A percentile compares a stretch with the other conserved stretches of the same genome.
Conservation (phyloP, 2,797 vertebrate species). For the Heteromormyrus szaboi region DNA sequence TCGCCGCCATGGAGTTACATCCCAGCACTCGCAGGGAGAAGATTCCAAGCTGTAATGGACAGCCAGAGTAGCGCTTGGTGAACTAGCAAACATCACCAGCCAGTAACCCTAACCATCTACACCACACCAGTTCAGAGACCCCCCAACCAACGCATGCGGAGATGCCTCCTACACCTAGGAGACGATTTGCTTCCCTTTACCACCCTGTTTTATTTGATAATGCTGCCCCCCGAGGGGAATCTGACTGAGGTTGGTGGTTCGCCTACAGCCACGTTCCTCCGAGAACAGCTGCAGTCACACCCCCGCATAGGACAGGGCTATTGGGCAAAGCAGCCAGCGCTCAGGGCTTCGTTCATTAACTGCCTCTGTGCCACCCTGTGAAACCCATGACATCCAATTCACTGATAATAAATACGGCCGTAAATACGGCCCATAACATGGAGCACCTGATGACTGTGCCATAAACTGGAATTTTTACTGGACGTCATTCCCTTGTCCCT, state of each 20-base stretch:
- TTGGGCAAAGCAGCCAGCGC: neutral
- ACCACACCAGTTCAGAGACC: neutral
- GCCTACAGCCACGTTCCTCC: neutral
- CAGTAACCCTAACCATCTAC: neutral
- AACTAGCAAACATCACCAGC: neutral
- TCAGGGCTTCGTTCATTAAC: neutral
- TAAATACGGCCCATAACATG: neutral
- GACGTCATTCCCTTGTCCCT: neutral
- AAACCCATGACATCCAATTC: neutral
- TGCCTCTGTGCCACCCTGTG: neutral
- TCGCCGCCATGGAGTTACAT: neutral
- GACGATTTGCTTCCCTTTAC: neutral
- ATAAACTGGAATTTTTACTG: neutral
- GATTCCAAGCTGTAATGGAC: neutral
- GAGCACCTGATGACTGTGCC: neutral
- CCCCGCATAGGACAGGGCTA: neutral
- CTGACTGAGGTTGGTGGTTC: neutral
- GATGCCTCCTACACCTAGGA: neutral
- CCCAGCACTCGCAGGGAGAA: neutral
- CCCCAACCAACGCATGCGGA: neutral
- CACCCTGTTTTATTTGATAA: neutral
- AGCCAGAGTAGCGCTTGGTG: neutral
- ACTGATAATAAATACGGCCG: neutral
- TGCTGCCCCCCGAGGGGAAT: neutral
- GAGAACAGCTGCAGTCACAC: neutral